Evolutionary conservation across 2,797 vertebrate species (phyloP).

Genomic region (Synanceia verrucosa): DNA sequence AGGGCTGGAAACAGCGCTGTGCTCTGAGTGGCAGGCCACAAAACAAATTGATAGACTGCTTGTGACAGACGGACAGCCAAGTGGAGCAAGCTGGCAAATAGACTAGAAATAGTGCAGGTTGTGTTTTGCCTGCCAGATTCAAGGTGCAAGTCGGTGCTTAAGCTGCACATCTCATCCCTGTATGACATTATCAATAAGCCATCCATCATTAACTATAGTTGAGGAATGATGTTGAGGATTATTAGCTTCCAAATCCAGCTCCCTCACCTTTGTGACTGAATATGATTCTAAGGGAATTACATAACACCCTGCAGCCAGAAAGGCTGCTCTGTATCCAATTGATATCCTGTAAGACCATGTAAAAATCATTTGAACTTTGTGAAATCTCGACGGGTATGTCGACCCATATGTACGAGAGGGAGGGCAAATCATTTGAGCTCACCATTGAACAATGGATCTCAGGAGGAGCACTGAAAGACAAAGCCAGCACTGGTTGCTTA

Average conservation of each 20-base stretch:
- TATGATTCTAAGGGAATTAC: slow-evolving; percentile 30
- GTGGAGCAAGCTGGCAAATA: slow-evolving; percentile 51
- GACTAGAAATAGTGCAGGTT: slow-evolving; percentile 43
- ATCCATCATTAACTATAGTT: slow-evolving; percentile 29
- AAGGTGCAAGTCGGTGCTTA: not conserved
- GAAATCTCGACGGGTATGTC: slow-evolving; percentile 52
- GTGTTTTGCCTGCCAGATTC: slow-evolving; percentile 33
- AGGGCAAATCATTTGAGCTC: slow-evolving; percentile 31
- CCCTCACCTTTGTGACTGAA: slow-evolving; percentile 32
- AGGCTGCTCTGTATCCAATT: slow-evolving; percentile 24
- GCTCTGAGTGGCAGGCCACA: slow-evolving; percentile 38
- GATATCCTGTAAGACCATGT: slow-evolving; percentile 48
- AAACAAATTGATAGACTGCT: slow-evolving; percentile 54
- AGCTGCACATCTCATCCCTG: slow-evolving; percentile 6
- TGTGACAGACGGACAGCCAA: slow-evolving; percentile 53
- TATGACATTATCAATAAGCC: slow-evolving; percentile 41
- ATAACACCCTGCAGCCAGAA: slow-evolving; percentile 20
- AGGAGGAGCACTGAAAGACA: slow-evolving; percentile 46
- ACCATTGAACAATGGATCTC: slow-evolving; percentile 45
- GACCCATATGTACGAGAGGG: slow-evolving; percentile 33
- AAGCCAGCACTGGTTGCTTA: slow-evolving; percentile 44
- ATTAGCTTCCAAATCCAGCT: slow-evolving; percentile 42
- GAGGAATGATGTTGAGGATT: slow-evolving; percentile 23
- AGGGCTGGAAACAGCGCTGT: slow-evolving; percentile 9
- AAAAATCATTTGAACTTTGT: slow-evolving; percentile 46